Conservation (phyloP, 2,888 invertebrate species). For the Protonemura montana region DNA sequence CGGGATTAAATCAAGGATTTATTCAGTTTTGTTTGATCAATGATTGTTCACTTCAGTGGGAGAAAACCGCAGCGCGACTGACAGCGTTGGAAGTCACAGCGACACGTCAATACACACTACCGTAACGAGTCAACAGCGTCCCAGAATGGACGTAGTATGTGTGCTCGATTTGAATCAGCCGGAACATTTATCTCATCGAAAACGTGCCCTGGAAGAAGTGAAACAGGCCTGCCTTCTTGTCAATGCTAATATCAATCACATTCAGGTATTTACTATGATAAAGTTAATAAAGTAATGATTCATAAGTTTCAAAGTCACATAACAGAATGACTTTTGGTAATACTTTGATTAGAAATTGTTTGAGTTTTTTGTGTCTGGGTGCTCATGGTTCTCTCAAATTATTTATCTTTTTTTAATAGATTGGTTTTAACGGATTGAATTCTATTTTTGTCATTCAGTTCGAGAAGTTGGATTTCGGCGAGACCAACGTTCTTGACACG, state of each 20-base stretch:
- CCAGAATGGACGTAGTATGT: constrained; percentile 88
- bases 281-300: too few relatives aligned
- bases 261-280: constrained; percentile 75
- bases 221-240: constrained; percentile 79
- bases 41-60: constrained; percentile 13
- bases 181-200: constrained; percentile 76
- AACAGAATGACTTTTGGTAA: too few relatives aligned
- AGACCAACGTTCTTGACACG: constrained; percentile 90
- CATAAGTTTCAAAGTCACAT: too few relatives aligned
- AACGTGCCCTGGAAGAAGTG: constrained; percentile 85
- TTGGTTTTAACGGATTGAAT: too few relatives aligned
- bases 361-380: too few relatives aligned
- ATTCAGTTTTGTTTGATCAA: not conserved
- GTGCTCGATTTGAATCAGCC: constrained; percentile 81
- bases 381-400: too few relatives aligned
- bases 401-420: too few relatives aligned
- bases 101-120: constrained; percentile 62
- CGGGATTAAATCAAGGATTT: not conserved
- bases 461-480: constrained; percentile 97
- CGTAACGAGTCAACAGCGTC: constrained; percentile 57
- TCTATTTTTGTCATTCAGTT: constrained; percentile 72
- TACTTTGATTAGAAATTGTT: too few relatives aligned
- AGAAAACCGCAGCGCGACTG: constrained; percentile 61
- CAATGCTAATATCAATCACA: constrained; percentile 82
- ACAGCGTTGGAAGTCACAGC: constrained; percentile 69